These are phyloP conservation scores for Mirounga angustirostris DNA, from an alignment of 2,113 vertebrate species.

Conservation along the genomic window DNA sequence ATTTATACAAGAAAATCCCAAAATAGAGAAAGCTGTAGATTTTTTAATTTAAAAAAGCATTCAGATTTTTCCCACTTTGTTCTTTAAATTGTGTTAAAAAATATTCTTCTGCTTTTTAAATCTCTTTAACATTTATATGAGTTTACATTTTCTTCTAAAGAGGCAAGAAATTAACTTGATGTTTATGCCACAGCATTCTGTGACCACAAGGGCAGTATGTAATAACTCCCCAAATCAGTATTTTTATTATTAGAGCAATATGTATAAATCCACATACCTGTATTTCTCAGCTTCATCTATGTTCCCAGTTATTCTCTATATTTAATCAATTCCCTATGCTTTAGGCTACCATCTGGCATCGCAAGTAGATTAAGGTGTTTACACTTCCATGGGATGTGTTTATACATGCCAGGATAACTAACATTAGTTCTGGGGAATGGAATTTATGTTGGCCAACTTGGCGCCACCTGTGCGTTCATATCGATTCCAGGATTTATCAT, in stretches of 20 bases:
- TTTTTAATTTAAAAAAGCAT: slow-evolving; percentile 16
- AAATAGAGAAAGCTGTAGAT: background rate
- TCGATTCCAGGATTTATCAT: background rate
- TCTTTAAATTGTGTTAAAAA: slow-evolving; percentile 36
- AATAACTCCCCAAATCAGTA: background rate
- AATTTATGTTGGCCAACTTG: background rate
- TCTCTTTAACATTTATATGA: background rate
- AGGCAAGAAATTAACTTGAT: background rate
- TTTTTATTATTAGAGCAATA: background rate
- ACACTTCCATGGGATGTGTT: background rate
- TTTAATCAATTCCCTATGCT: background rate
- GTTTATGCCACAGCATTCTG: background rate
- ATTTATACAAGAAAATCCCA: background rate
- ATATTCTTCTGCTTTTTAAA: background rate
- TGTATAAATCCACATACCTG: background rate
- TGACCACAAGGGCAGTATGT: background rate
- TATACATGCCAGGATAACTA: background rate
- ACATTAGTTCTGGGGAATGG: background rate
- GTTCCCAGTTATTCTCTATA: background rate
- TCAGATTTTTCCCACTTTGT: background rate
- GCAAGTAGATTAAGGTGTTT: background rate
- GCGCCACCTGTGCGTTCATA: background rate
- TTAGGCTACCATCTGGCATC: background rate
- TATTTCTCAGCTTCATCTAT: background rate
- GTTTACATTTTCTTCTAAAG: background rate